These are phyloP conservation scores for Trichogramma evanescens DNA, from an alignment of 2,888 invertebrate species.

Conservation along the genomic window DNA sequence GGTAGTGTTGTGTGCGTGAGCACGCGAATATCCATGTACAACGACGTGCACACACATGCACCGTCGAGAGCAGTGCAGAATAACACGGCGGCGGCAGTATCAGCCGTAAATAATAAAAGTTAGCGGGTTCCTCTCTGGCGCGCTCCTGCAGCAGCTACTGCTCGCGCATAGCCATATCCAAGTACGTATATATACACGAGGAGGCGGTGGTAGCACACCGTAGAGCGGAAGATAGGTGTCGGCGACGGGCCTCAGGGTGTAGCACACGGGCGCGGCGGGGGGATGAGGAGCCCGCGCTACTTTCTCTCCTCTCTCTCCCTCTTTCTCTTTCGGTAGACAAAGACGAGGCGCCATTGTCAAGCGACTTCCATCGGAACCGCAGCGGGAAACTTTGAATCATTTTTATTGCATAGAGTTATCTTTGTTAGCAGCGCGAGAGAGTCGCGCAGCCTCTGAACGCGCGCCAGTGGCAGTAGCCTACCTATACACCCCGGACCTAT, in stretches of 20 bases:
- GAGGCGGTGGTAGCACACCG: constrained; percentile 9
- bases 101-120: constrained; percentile 49
- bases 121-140: constrained; percentile 45
- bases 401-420: constrained; percentile 50
- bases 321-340: constrained; percentile 32
- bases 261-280: constrained; percentile 26
- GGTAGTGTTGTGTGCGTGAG: too few relatives aligned
- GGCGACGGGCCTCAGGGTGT: constrained; percentile 36
- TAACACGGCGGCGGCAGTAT: constrained; percentile 41
- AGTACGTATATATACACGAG: too few relatives aligned
- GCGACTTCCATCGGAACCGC: constrained; percentile 46
- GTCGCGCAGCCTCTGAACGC: constrained; percentile 46
- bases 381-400: constrained; percentile 50
- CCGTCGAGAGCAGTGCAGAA: not conserved
- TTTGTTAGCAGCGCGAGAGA: constrained; percentile 44
- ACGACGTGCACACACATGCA: too few relatives aligned
- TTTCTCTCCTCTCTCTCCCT: too few relatives aligned
- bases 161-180: too few relatives aligned
- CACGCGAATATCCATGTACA: too few relatives aligned
- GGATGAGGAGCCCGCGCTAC: too few relatives aligned
- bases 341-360: constrained; percentile 47
- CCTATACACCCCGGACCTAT: constrained; percentile 28
- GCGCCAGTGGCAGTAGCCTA: constrained; percentile 34
- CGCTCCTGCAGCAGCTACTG: constrained; percentile 40
- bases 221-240: constrained; percentile 49